Conservation (phyloP, 2,113 vertebrate genomes). For the Ochotona curzoniae region DNA sequence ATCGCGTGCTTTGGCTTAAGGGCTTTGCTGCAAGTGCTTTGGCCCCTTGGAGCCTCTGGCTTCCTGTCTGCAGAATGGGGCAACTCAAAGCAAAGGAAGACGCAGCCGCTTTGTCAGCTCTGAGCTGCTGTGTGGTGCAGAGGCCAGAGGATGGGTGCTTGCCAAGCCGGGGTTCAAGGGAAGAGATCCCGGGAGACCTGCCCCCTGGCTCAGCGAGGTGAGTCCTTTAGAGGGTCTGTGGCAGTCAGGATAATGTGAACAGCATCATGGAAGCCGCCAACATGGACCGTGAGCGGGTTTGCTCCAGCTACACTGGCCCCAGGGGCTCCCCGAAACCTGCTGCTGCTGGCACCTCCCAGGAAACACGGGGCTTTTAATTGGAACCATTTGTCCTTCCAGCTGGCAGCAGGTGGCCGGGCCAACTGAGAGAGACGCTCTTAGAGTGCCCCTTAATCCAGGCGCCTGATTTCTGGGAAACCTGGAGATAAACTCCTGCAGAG, state of each 20-base stretch:
- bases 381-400: conserved; percentile 66
- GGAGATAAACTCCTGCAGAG: conserved; percentile 36
- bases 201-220: background rate
- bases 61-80: background rate
- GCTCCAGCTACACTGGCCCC: background rate
- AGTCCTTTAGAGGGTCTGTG: background rate
- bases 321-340: background rate
- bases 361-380: conserved; percentile 12
- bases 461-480: conserved; percentile 53
- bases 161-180: background rate
- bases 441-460: conserved; percentile 29
- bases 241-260: too few species aligned
- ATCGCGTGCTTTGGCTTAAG: too few species aligned
- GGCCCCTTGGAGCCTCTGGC: background rate
- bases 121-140: too few species aligned
- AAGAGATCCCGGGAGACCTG: too few species aligned
- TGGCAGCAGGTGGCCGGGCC: conserved; percentile 44
- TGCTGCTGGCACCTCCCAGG: conserved; percentile 10
- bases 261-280: background rate
- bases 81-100: background rate
- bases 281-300: background rate
- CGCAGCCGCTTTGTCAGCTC: background rate
- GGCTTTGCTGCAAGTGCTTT: background rate
- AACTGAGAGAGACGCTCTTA: conserved; percentile 3
- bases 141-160: too few species aligned